Conservation (phyloP, 2,888 invertebrate species). For the Apomyelois bistriatella region DNA sequence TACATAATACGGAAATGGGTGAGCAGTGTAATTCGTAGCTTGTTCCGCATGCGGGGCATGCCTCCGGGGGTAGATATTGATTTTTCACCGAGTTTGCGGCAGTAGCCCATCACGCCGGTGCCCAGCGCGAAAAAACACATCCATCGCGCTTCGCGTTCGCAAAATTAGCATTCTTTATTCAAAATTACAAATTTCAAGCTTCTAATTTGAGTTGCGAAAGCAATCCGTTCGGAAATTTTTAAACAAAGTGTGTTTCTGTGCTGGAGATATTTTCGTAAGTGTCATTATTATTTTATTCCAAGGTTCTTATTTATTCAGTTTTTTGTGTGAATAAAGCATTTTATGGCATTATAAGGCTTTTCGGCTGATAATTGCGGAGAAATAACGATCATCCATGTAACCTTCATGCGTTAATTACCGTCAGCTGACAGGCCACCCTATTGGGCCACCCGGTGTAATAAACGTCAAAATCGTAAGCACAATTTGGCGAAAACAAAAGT, state of each 20-base stretch:
- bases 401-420: slow-evolving; percentile 27
- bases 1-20: slow-evolving; percentile 76
- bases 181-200: slow-evolving; percentile 37
- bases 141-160: slow-evolving; percentile 63
- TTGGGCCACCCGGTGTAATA: slow-evolving; percentile 37
- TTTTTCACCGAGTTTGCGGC: slow-evolving; percentile 75
- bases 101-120: slow-evolving; percentile 72
- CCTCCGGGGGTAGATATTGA: slow-evolving; percentile 69
- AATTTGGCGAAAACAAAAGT: neutral
- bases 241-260: slow-evolving; percentile 53
- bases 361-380: slow-evolving; percentile 17
- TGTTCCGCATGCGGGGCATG: slow-evolving; percentile 73
- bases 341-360: slow-evolving; percentile 26
- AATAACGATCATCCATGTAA: slow-evolving; percentile 15
- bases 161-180: slow-evolving; percentile 45
- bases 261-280: slow-evolving; percentile 69
- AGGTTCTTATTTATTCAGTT: slow-evolving; percentile 51
- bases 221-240: slow-evolving; percentile 29
- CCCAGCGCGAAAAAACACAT: slow-evolving; percentile 71
- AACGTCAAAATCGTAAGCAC: slow-evolving; percentile 37
- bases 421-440: slow-evolving; percentile 61
- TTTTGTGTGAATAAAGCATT: slow-evolving; percentile 33
- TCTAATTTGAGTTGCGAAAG: slow-evolving; percentile 28
- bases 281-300: slow-evolving; percentile 36
- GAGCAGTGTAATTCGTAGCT: slow-evolving; percentile 60